Base-by-base conservation (phyloP, 2,888 invertebrate species). In the Coelogynopora nodosa region DNA sequence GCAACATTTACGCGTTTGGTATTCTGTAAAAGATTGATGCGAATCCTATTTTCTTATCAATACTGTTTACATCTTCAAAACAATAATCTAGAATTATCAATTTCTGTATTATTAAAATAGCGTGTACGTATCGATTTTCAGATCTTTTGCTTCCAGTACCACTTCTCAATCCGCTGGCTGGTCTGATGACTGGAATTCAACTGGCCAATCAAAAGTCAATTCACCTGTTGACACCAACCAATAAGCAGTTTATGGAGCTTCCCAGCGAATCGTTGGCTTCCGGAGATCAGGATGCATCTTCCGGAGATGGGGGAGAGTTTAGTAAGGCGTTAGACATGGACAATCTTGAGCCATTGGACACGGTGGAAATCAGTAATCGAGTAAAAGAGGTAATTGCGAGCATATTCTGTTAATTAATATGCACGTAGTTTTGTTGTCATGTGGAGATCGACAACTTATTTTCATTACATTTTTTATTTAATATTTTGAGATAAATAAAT, bases 361-460 rank as follows among this genome's bases (percentile, higher is more conserved):
- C 98, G 0, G 96, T 97, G 91, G 95, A 95, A 27, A 96, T 98
- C 90, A 98, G 98, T 0, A 97, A 97, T 5, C 96, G 96, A 92
- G 97, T 98, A 91, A 98, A 98, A 91, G 98, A 98, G 92, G 97
- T 85, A 82, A 49, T 18, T 18, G 18, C 10, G 18, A 5, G 10
- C 49, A 18, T 49, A 13, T 49, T 49, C 49, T 49, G 5, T 49
- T 49, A 18, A 49, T 49, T 18, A 49, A 13, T 18, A 18, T 49
- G 49, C 49, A 49, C 49, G 10, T 13, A 5, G 10, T 49, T 18
- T 49, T 49, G 49, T 13, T 49, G n/a, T n/a, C n/a, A n/a, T n/a
- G n/a, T n/a, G n/a, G n/a, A n/a, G n/a, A n/a, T n/a, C n/a, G n/a
- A n/a, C n/a, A n/a, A n/a, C n/a, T n/a, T n/a, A n/a, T n/a, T n/a